Base-by-base conservation (phyloP, 2,888 invertebrate genomes). In the Apotomis capreana region DNA sequence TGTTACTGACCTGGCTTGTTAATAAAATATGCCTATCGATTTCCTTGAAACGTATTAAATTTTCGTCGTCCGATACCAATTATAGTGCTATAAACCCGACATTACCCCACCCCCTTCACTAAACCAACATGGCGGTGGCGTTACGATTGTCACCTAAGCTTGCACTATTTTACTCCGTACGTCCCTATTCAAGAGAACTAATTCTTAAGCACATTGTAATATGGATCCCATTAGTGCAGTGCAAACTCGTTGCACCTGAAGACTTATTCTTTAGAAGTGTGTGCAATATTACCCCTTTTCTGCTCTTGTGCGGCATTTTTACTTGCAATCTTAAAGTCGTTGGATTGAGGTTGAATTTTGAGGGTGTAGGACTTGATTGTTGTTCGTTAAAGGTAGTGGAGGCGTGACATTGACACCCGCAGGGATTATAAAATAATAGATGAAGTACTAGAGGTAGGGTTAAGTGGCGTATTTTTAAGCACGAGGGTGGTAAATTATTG, bases 321-420 rank as follows among this genome's bases (percentile, higher is more conserved):
- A 26, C 52, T 72, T 80, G 4, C 54, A 74, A 83, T 81, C 76
- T 84, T 77, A 0, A 0, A 0, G 0, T 0, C 0, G 83, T 80
- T 70, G 5, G 52, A 74, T 78, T 82, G 85, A 46, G 52, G 12
- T 13, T 13, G 68, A 10, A 52, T 74, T 57, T 68, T 76, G 74
- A 74, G 78, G 81, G 81, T 82, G 84, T 87, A 84, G 83, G 84
- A 85, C 84, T 83, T 87, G 61, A 57, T 62, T 68, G 87, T 89
- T 89, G 87, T 87, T 85, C 80, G 83, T 85, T 87, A 87, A 87
- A 86, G 81, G 87, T 81, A 81, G 83, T 83, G 83, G 85, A 93
- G 92, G 92, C 92, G 92, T 92, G 91, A 92, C 91, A 91, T 91
- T 93, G 85, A 84, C 92, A 89, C 92, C 90, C 86, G 86, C 78